A percentile compares a stretch with the other conserved stretches of the same genome.
Evolutionary conservation across 2,113 vertebrate species (phyloP).

Genomic region (Smithornis capensis): DNA sequence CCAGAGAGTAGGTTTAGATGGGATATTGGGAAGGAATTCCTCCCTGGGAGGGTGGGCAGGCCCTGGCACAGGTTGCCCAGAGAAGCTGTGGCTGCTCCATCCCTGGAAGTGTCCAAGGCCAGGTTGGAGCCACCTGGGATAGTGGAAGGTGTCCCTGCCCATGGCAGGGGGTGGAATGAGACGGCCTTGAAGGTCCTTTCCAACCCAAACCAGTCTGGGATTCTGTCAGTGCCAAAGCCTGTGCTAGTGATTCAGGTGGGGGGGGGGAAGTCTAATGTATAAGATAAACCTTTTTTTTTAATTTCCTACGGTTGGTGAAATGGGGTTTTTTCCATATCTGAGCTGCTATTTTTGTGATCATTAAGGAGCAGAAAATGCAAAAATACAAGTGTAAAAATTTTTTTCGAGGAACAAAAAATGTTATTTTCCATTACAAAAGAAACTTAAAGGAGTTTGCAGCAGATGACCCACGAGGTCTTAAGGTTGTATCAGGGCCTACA

Average conservation of each 20-base stretch:
- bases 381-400: background rate
- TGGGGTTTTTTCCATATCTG: background rate
- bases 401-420: background rate
- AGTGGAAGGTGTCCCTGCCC: background rate
- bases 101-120: background rate
- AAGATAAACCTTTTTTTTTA: background rate
- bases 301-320: background rate
- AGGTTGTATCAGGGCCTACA: background rate
- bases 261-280: background rate
- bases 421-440: background rate
- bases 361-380: background rate
- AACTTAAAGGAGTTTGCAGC: background rate
- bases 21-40: too few relatives aligned
- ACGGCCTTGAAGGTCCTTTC: background rate
- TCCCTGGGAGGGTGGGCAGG: too few relatives aligned
- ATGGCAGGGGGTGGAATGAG: accelerated
- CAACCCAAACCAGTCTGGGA: background rate
- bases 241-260: background rate
- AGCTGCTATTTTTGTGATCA: background rate
- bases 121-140: background rate
- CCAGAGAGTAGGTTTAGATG: too few relatives aligned
- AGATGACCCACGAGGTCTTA: background rate
- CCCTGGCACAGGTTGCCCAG: too few relatives aligned
- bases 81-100: too few relatives aligned
- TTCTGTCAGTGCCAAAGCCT: background rate